Evolutionary conservation across 1,140 invertebrate genomes (phyloP).

Genomic region (Trachelipus rathkii): DNA sequence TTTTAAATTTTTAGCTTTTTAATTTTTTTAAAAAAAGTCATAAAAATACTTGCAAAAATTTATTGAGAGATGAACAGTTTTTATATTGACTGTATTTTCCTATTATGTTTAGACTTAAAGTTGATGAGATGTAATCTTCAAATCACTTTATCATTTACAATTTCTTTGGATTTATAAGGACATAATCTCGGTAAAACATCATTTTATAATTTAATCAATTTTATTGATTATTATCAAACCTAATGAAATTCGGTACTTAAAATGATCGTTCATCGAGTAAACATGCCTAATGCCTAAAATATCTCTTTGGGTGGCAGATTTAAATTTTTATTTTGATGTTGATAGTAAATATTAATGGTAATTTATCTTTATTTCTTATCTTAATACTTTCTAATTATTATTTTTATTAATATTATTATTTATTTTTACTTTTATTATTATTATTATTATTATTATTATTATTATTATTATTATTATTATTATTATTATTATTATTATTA

Average conservation of each 20-base stretch:
- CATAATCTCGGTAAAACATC: background rate
- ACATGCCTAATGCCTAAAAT: too few species aligned
- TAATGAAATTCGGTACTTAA: background rate
- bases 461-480: too few species aligned
- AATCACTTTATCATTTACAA: background rate
- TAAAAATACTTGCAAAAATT: background rate
- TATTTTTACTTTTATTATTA: too few species aligned
- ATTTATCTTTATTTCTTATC: too few species aligned
- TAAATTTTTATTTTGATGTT: too few species aligned
- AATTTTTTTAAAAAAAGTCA: background rate
- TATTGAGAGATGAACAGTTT: background rate
- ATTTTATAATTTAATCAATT: background rate
- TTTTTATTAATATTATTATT: too few species aligned
- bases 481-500: too few species aligned
- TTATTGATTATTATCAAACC: background rate
- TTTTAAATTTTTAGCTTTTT: background rate
- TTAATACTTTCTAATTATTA: too few species aligned
- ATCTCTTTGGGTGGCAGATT: too few species aligned
- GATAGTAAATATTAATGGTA: too few species aligned
- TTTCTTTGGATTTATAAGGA: background rate
- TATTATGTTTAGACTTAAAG: background rate
- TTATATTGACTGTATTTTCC: background rate
- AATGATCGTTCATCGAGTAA: background rate
- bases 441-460: too few species aligned
- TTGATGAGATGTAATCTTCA: background rate